Conservation (phyloP, 1,140 invertebrate genomes). For the Drosophila truncata region DNA sequence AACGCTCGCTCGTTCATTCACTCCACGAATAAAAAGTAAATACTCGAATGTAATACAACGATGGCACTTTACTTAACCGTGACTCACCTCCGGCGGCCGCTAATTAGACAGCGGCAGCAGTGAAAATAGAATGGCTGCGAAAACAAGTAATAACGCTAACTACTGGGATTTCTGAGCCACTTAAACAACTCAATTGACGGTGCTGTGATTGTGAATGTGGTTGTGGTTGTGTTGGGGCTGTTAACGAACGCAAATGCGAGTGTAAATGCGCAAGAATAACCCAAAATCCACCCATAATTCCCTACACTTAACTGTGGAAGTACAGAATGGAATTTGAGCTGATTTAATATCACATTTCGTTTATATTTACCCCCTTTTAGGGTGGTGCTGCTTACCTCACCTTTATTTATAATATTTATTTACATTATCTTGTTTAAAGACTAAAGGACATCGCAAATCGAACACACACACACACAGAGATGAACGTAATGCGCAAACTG, state of each 20-base stretch:
- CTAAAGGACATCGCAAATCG: slow-evolving; percentile 35
- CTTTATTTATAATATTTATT: background rate
- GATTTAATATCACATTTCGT: background rate
- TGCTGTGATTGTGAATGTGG: slow-evolving; percentile 9
- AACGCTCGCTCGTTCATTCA: slow-evolving; percentile 57
- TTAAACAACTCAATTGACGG: slow-evolving; percentile 43
- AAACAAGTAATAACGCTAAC: slow-evolving; percentile 48
- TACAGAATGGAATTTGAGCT: background rate
- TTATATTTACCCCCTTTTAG: background rate
- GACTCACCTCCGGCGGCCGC: slow-evolving; percentile 40
- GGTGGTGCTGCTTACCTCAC: no score
- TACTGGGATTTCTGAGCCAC: slow-evolving; percentile 50
- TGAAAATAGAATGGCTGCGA: slow-evolving; percentile 30
- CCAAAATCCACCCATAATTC: background rate
- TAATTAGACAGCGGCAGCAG: slow-evolving; percentile 52
- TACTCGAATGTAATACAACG: slow-evolving; percentile 31
- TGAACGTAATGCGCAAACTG: slow-evolving; percentile 95
- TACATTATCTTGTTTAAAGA: slow-evolving; percentile 26
- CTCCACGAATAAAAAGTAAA: slow-evolving; percentile 26
- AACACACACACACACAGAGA: slow-evolving; percentile 69
- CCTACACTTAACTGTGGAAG: background rate
- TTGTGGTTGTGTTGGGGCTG: slow-evolving; percentile 1
- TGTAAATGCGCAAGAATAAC: slow-evolving; percentile 11
- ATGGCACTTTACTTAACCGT: slow-evolving; percentile 47
- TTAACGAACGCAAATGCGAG: background rate